A percentile compares a stretch with the other conserved stretches of the same genome.
phyloP scores from a whole-genome alignment of 23 tunicate species.

The Pegea sp. region DNA sequence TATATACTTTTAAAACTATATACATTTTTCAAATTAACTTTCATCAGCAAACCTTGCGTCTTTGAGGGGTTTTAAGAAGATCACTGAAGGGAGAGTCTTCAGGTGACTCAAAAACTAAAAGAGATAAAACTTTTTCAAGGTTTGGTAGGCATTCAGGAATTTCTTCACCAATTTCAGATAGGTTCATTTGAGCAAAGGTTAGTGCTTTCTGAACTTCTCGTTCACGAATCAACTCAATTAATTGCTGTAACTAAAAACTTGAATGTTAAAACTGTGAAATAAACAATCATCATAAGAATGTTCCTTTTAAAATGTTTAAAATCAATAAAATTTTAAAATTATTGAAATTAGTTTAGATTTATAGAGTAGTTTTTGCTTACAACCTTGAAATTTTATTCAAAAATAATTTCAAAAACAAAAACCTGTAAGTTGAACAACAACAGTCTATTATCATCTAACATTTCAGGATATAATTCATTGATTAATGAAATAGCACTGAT shows the following conservation, averaged over 20 bases:
- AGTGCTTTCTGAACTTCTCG: constrained; percentile 62
- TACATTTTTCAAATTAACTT: too few relatives aligned
- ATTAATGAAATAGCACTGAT: constrained; percentile 48
- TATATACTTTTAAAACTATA: too few relatives aligned
- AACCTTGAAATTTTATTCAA: too few relatives aligned
- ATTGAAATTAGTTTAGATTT: too few relatives aligned
- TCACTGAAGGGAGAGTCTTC: constrained; percentile 82
- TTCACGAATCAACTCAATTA: constrained; percentile 77
- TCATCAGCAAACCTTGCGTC: constrained; percentile 53
- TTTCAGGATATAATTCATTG: constrained; percentile 69
- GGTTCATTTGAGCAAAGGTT: constrained; percentile 69
- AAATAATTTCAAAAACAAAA: too few relatives aligned
- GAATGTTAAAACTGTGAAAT: too few relatives aligned
- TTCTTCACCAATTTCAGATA: constrained; percentile 71
- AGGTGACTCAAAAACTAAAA: constrained; percentile 79
- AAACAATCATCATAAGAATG: too few relatives aligned
- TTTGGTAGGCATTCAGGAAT: constrained; percentile 69
- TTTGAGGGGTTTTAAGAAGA: constrained; percentile 42
- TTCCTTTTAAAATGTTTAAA: too few relatives aligned
- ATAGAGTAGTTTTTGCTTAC: too few relatives aligned
- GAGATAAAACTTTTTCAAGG: constrained; percentile 78
- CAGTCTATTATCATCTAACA: constrained; percentile 67
- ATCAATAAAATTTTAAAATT: too few relatives aligned
- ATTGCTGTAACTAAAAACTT: constrained; percentile 43
- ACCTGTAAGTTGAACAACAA: constrained; percentile 55